Percentiles rank a stretch among this genome's conserved stretches.
These are phyloP conservation scores for Caenorhabditis sp. DNA, from an alignment of 2,888 invertebrate species.

Conservation along the genomic window DNA sequence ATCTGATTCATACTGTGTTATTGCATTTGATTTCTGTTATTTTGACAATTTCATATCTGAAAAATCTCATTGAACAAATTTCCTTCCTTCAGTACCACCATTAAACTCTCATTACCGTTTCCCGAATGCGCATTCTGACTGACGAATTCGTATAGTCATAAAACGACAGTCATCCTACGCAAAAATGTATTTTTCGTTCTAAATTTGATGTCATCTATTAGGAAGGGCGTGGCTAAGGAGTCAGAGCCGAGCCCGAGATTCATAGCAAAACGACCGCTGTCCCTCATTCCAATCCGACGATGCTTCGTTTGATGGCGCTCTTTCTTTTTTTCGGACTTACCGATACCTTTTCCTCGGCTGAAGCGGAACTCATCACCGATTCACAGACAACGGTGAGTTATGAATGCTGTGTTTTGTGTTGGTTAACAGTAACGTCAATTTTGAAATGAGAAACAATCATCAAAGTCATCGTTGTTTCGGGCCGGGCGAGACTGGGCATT, in stretches of 20 bases:
- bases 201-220: slow-evolving; percentile 22
- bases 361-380: no score
- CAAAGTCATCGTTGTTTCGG: no score
- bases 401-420: no score
- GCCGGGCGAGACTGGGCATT: no score
- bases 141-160: slow-evolving; percentile 34
- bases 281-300: slow-evolving; percentile 9
- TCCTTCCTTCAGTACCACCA: slow-evolving; percentile 5
- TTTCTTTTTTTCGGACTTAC: not conserved
- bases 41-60: no score
- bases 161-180: slow-evolving; percentile 16
- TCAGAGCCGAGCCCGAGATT: slow-evolving; percentile 17
- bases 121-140: not conserved
- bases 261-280: slow-evolving; percentile 12
- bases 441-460: no score
- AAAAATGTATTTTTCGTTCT: not conserved
- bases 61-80: no score
- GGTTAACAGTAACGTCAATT: no score
- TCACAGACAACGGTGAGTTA: no score
- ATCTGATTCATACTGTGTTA: no score
- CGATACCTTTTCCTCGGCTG: no score
- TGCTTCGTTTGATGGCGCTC: slow-evolving; percentile 16
- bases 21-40: no score
- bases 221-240: slow-evolving; percentile 28
- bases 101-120: slow-evolving; percentile 1